Base-by-base conservation (phyloP, 2,797 vertebrate species). In the Rhynchotus rufescens region DNA sequence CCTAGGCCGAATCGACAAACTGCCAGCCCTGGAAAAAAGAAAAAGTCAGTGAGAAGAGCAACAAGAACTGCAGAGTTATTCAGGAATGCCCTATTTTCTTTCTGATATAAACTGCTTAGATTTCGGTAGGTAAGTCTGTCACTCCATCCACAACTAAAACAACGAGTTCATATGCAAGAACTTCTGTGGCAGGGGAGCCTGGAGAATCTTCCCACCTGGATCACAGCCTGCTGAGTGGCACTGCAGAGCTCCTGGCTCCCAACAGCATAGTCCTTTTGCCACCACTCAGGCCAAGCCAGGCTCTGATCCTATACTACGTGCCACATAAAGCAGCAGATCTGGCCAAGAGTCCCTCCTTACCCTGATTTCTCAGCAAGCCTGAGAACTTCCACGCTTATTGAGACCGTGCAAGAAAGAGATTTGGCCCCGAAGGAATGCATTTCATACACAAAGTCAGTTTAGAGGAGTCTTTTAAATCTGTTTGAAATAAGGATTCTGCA, bases 81-180 rank as follows among this genome's bases (percentile, higher is more conserved):
- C 47, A 57, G 15, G 26, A 69, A 76, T 61, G 69, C 11, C 21
- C 36, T 26, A 30, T 45, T 9, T 65, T 45, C 40, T 15, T 45
- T 82, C 57, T 67, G 32, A 57, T 9, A 13, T 32, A 71, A 88
- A 45, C 32, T 19, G 40, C 42, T 84, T 47, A 28, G 8, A 56
- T 61, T 57, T 76, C 73, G 62, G 38, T 51, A 45, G 30, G n/a
- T 56, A 69, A 90, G 38, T 36, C 68, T 32, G 44, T 68, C 44
- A 56, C 32, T 56, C 51, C 16, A 36, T 32, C 60, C 61, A 80
- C 32, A 67, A 22, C 32, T 42, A 38, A 67, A 67, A 49, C 51
- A 42, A n/a, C 0, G 0, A 76, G 25, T 23, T 79, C 13, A 2
- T 71, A 64, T 23, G 19, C 20, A 59, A 81, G 59, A 15, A n/a